phyloP scores from a whole-genome alignment of 1,140 invertebrate genomes.

The Lordiphosa mommai region DNA sequence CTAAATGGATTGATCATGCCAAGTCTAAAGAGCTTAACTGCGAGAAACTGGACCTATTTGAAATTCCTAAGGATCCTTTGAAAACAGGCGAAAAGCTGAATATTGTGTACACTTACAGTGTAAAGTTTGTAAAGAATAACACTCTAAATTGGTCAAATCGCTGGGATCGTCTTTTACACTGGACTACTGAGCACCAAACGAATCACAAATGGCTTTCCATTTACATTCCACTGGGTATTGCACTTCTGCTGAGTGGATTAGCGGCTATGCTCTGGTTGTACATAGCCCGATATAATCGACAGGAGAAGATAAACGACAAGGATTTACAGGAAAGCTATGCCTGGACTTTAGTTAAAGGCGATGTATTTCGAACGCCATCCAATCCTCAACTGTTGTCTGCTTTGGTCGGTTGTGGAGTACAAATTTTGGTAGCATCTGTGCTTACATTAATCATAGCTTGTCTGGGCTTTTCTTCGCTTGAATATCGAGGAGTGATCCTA shows the following conservation, averaged over 20 bases:
- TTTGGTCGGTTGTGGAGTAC: neutral
- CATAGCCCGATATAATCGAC: neutral
- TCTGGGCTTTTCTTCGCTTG: neutral
- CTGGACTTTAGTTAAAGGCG: neutral
- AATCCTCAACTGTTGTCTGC: neutral
- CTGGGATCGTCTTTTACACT: neutral
- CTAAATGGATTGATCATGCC: conserved; percentile 80
- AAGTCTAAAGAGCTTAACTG: no score
- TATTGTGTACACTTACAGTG: neutral
- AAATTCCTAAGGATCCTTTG: neutral
- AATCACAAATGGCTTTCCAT: neutral
- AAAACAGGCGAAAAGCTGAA: neutral
- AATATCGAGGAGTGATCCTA: neutral
- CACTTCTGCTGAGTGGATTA: neutral
- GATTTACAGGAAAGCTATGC: neutral
- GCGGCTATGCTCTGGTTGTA: no score
- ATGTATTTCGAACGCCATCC: neutral
- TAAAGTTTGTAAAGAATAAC: neutral
- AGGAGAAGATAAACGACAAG: neutral
- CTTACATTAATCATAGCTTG: neutral
- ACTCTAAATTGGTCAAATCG: neutral
- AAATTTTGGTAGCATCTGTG: neutral
- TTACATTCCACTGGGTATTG: neutral
- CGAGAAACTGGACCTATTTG: no score
- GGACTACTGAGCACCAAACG: neutral